A percentile compares a stretch with the other conserved stretches of the same genome.
These are phyloP conservation scores for Choloepus hoffmanni DNA, from an alignment of 2,113 vertebrate genomes.

Conservation along the genomic window DNA sequence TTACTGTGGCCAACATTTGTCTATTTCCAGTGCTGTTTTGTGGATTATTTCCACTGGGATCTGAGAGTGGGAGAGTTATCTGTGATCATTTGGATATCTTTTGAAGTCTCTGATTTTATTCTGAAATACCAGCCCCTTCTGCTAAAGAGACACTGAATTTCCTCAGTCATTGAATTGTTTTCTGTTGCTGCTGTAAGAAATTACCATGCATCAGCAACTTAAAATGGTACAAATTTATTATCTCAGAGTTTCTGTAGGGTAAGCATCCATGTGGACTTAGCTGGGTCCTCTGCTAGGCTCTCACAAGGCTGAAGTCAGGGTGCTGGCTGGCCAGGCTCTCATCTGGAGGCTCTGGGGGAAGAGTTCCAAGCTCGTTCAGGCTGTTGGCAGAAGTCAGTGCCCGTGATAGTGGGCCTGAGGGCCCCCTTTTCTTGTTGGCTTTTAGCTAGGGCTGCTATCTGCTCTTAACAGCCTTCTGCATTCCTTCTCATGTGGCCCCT, in stretches of 20 bases:
- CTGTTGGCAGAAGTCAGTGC: neutral
- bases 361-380: neutral
- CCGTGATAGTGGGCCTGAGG: neutral
- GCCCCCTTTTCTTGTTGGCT: neutral
- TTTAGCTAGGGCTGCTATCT: neutral
- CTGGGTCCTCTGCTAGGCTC: neutral
- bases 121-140: neutral
- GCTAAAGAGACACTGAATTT: neutral
- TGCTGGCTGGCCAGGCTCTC: neutral
- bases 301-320: neutral
- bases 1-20: neutral
- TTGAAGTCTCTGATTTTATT: slow-evolving; percentile 35
- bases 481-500: neutral
- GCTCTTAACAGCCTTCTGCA: neutral
- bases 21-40: neutral
- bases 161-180: neutral
- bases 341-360: neutral
- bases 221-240: neutral
- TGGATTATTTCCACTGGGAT: neutral
- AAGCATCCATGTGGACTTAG: neutral
- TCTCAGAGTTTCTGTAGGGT: neutral
- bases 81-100: neutral
- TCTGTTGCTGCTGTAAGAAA: neutral
- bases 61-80: neutral
- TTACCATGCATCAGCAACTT: too few relatives aligned